Percentiles rank a stretch among this genome's conserved stretches.
Conservation (phyloP, 2,797 vertebrate species). For the Phalloptychus januarius region DNA sequence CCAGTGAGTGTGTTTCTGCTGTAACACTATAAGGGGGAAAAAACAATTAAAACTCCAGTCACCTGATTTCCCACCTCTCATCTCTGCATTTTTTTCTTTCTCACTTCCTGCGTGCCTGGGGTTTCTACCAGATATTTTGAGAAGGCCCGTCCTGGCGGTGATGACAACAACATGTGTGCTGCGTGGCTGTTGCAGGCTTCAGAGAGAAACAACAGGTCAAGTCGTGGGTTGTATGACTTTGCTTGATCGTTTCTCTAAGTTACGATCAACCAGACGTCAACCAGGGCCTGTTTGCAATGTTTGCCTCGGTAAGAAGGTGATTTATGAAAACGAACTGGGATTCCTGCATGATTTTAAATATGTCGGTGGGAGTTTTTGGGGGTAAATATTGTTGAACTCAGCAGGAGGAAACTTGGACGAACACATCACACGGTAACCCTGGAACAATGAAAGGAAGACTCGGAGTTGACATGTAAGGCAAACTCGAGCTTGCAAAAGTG, state of each 20-base stretch:
- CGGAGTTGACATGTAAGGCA: conserved; percentile 23
- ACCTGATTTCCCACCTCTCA: conserved; percentile 70
- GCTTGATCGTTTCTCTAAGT: conserved; percentile 39
- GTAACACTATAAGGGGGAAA: conserved; percentile 8
- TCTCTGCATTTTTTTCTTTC: conserved; percentile 37
- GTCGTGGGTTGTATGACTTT: conserved; percentile 39
- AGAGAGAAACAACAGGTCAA: conserved; percentile 50
- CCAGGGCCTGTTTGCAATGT: conserved; percentile 19
- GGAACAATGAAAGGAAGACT: conserved; percentile 41
- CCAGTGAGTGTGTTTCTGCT: conserved; percentile 35
- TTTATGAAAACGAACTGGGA: conserved; percentile 35
- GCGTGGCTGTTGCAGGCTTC: conserved; percentile 45
- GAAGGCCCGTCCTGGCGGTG: conserved; percentile 45
- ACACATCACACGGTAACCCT: conserved; percentile 30
- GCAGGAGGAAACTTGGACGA: conserved; percentile 30
- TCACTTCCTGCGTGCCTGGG: conserved; percentile 59
- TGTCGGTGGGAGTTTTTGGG: too few species aligned
- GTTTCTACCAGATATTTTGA: conserved; percentile 59
- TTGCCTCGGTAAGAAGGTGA: conserved; percentile 7
- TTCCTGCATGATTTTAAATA: conserved; percentile 48
- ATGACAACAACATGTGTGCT: conserved; percentile 70
- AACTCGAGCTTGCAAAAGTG: conserved; percentile 16
- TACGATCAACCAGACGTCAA: conserved; percentile 51
- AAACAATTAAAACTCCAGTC: conserved; percentile 38
- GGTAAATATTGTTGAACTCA: conserved; percentile 52